Percentiles rank a stretch among this genome's conserved stretches.
phyloP scores from a whole-genome alignment of 2,888 invertebrate genomes.

The Hoplodrina blanda region DNA sequence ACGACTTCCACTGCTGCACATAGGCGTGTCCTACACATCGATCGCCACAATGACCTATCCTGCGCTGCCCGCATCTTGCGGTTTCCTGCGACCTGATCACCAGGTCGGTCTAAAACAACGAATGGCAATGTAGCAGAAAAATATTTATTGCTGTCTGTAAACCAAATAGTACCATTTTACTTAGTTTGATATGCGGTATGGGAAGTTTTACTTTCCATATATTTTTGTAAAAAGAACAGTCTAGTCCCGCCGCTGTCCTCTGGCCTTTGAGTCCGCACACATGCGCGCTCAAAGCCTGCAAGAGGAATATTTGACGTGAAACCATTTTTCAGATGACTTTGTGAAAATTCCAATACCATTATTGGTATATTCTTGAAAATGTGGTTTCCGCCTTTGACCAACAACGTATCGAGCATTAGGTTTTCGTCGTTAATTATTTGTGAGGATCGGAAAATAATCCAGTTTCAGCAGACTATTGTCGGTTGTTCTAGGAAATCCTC shows the following conservation, averaged over 20 bases:
- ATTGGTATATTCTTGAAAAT: not conserved
- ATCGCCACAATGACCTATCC: too few relatives aligned
- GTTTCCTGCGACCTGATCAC: too few relatives aligned
- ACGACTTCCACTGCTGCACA: too few relatives aligned
- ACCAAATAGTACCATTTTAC: too few relatives aligned
- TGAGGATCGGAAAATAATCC: not conserved
- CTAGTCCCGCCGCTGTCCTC: too few relatives aligned
- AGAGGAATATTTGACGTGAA: not conserved
- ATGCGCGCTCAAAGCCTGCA: not conserved
- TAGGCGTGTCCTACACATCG: too few relatives aligned
- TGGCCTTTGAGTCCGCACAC: slow-evolving; percentile 1
- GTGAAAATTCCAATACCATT: not conserved
- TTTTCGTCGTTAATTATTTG: not conserved
- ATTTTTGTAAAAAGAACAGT: not conserved
- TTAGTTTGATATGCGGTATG: too few relatives aligned
- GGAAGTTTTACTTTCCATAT: too few relatives aligned
- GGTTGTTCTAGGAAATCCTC: not conserved
- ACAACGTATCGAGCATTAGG: not conserved
- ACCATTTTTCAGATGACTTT: not conserved
- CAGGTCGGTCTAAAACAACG: too few relatives aligned
- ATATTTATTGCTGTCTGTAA: too few relatives aligned
- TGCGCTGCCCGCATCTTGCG: too few relatives aligned
- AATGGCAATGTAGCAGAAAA: too few relatives aligned
- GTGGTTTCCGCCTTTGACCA: not conserved
- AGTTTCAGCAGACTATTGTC: not conserved